Percentiles rank a stretch among this genome's conserved stretches.
phyloP scores from a whole-genome alignment of 2,797 vertebrate species.

The Podargus strigoides region DNA sequence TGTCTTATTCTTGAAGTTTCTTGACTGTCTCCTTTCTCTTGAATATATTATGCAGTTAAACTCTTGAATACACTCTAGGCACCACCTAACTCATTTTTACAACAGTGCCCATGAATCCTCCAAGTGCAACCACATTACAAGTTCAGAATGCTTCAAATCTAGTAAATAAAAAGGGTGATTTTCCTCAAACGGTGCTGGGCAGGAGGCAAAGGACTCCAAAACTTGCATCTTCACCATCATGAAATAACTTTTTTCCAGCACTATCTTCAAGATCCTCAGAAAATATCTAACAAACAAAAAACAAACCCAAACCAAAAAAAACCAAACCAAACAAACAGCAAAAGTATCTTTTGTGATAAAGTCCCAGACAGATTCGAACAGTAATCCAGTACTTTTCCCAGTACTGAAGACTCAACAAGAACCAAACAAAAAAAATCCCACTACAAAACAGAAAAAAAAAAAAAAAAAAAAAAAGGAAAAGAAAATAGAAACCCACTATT shows the following conservation, averaged over 20 bases:
- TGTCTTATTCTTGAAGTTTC: not conserved
- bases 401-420: not conserved
- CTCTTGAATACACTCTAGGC: not conserved
- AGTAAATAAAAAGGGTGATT: not conserved
- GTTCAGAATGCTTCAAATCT: not conserved
- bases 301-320: not conserved
- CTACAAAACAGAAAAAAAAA: too few relatives aligned
- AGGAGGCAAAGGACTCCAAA: not conserved
- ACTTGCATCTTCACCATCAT: not conserved
- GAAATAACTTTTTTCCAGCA: not conserved
- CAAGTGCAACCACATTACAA: not conserved
- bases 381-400: not conserved
- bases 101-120: not conserved
- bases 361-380: not conserved
- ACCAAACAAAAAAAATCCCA: not conserved
- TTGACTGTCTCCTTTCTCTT: not conserved
- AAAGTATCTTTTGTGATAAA: not conserved
- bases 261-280: not conserved
- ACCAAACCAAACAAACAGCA: not conserved
- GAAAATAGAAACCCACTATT: not conserved
- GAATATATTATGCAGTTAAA: not conserved
- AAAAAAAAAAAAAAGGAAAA: too few relatives aligned
- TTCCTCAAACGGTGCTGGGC: not conserved
- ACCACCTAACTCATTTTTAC: not conserved
- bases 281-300: too few relatives aligned